These are phyloP conservation scores for Chironomus tepperi DNA, from an alignment of 1,140 invertebrate species.

Conservation along the genomic window DNA sequence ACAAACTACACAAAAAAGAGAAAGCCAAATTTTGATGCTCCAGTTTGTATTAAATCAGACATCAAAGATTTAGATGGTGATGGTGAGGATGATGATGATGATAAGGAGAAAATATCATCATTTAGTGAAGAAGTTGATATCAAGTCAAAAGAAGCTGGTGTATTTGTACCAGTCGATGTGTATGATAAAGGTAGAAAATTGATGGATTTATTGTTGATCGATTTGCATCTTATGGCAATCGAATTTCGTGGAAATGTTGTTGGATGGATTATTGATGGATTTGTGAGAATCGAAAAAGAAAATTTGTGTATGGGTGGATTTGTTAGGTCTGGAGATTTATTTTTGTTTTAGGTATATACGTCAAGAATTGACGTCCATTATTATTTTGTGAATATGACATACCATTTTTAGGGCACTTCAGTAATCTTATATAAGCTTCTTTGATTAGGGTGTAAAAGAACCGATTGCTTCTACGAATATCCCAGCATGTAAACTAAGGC, in stretches of 20 bases:
- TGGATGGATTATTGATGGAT: too few species aligned
- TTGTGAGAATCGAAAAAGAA: too few species aligned
- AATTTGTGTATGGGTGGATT: neutral
- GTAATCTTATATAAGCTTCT: too few species aligned
- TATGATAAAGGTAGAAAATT: slow-evolving; percentile 57
- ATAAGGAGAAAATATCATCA: neutral
- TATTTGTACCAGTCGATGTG: slow-evolving; percentile 78
- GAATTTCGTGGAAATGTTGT: too few species aligned
- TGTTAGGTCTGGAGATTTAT: neutral
- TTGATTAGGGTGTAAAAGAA: too few species aligned
- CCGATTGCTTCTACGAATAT: too few species aligned
- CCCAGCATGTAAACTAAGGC: too few species aligned
- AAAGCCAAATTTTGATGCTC: neutral
- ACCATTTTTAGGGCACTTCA: too few species aligned
- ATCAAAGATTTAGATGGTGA: neutral
- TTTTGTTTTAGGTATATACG: neutral
- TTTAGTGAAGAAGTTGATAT: slow-evolving; percentile 37
- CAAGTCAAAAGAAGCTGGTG: slow-evolving; percentile 58
- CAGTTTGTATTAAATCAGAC: neutral
- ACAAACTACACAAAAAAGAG: slow-evolving; percentile 3
- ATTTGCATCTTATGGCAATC: too few species aligned
- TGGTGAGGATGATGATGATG: neutral
- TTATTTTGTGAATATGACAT: too few species aligned
- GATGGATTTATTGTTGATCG: neutral
- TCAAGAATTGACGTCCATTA: too few species aligned